These are phyloP conservation scores for Drosophila mayri DNA, from an alignment of 1,140 invertebrate species.

Conservation along the genomic window DNA sequence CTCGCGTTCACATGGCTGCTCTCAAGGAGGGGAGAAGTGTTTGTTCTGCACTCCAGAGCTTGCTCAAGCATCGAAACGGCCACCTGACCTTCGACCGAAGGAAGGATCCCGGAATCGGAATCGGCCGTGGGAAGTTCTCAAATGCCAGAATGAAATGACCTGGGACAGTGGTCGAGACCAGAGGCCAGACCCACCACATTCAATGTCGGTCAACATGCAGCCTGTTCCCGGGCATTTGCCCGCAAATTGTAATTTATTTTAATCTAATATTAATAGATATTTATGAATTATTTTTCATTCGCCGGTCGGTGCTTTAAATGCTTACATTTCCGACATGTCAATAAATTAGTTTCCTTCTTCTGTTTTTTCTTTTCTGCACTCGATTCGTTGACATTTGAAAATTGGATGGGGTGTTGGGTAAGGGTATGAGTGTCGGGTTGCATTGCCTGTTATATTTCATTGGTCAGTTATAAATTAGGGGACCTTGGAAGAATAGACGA, in stretches of 20 bases:
- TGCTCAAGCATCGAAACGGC: slow-evolving; percentile 33
- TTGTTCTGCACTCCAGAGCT: slow-evolving; percentile 65
- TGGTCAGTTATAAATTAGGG: slow-evolving; percentile 2
- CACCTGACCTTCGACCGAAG: slow-evolving; percentile 48
- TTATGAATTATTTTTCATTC: slow-evolving; percentile 73
- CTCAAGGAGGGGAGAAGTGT: slow-evolving; percentile 49
- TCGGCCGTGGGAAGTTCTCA: background rate
- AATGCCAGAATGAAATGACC: background rate
- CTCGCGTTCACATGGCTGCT: slow-evolving; percentile 56
- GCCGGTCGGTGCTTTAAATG: slow-evolving; percentile 45
- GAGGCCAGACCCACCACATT: background rate
- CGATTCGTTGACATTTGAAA: slow-evolving; percentile 61
- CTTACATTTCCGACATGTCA: slow-evolving; percentile 60
- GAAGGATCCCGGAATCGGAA: background rate
- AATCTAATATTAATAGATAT: slow-evolving; percentile 77
- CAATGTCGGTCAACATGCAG: background rate
- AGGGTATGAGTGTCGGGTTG: background rate
- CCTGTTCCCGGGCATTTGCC: background rate
- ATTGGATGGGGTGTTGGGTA: slow-evolving; percentile 20
- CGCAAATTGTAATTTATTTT: slow-evolving; percentile 74
- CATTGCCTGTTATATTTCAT: background rate
- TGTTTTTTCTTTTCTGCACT: slow-evolving; percentile 9
- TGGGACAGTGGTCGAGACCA: slow-evolving; percentile 3
- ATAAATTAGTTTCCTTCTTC: slow-evolving; percentile 55
- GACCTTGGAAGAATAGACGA: background rate